These are phyloP conservation scores for Phrynosoma blainvillii DNA, from an alignment of 2,113 vertebrate species.

Conservation along the genomic window DNA sequence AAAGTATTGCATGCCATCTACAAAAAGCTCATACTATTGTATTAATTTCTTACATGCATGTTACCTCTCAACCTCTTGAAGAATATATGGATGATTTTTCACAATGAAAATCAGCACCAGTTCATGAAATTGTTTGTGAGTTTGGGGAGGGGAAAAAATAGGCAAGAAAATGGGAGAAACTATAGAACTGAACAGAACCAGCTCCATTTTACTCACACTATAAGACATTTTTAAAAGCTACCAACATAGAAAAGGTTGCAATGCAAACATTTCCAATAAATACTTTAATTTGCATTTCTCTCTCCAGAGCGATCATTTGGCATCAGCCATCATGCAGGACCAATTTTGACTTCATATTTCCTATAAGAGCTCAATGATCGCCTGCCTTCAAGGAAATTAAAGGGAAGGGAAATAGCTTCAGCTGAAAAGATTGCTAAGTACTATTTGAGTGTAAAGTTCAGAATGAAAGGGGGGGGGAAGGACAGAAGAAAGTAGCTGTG, in stretches of 20 bases:
- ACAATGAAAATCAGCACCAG: not conserved
- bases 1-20: no score
- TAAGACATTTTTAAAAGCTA: not conserved
- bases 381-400: not conserved
- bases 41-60: no score
- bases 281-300: conserved; percentile 1
- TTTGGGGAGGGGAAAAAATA: not conserved
- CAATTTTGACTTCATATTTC: conserved; percentile 11
- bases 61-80: not conserved
- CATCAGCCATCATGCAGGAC: not conserved
- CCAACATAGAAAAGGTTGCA: not conserved
- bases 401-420: not conserved
- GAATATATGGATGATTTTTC: not conserved
- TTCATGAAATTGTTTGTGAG: not conserved
- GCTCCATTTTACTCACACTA: not conserved
- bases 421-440: conserved; percentile 3
- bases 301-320: not conserved
- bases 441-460: conserved; percentile 1
- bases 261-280: not conserved
- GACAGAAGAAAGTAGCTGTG: not conserved
- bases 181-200: not conserved
- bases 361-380: not conserved
- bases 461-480: not conserved
- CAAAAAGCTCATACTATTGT: no score
- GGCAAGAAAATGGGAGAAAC: not conserved